Percentiles rank a stretch among this genome's conserved stretches.
Conservation (phyloP, 2,113 vertebrate species). For the Polypterus bichir region DNA sequence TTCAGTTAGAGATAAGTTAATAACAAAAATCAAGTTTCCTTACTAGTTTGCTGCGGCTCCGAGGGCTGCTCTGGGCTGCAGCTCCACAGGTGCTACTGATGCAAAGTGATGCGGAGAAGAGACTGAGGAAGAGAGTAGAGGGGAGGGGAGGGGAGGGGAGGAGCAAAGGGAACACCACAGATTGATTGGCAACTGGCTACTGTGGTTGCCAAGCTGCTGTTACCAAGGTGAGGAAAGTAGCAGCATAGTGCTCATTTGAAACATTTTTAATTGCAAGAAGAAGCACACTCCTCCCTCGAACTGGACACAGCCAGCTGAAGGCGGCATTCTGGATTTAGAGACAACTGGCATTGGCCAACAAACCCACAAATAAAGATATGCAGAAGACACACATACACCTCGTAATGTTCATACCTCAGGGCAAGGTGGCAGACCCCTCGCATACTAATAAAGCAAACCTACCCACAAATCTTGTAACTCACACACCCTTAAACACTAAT, state of each 20-base stretch:
- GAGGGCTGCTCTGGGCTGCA: constrained; percentile 15
- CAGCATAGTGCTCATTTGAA: not conserved
- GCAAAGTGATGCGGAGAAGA: constrained; percentile 9
- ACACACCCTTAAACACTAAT: too few species aligned
- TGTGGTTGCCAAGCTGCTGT: constrained; percentile 41
- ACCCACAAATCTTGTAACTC: too few species aligned
- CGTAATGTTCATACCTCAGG: too few species aligned
- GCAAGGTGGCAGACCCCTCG: too few species aligned
- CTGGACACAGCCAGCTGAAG: too few species aligned
- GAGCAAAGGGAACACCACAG: constrained; percentile 24
- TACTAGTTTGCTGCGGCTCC: constrained; percentile 10
- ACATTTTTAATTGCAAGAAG: not conserved
- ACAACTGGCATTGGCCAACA: too few species aligned
- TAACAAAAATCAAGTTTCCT: constrained; percentile 8
- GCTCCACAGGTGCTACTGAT: constrained; percentile 31
- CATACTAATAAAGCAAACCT: too few species aligned
- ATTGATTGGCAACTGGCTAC: constrained; percentile 24
- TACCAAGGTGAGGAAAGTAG: constrained; percentile 30
- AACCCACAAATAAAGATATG: too few species aligned
- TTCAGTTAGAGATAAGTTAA: too few species aligned
- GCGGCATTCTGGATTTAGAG: too few species aligned
- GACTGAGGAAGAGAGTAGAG: not conserved
- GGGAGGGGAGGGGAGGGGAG: constrained; percentile 15
- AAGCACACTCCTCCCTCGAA: too few species aligned
- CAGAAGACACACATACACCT: too few species aligned